These are phyloP conservation scores for Picathartes gymnocephalus DNA, from an alignment of 2,113 vertebrate genomes.

Conservation along the genomic window DNA sequence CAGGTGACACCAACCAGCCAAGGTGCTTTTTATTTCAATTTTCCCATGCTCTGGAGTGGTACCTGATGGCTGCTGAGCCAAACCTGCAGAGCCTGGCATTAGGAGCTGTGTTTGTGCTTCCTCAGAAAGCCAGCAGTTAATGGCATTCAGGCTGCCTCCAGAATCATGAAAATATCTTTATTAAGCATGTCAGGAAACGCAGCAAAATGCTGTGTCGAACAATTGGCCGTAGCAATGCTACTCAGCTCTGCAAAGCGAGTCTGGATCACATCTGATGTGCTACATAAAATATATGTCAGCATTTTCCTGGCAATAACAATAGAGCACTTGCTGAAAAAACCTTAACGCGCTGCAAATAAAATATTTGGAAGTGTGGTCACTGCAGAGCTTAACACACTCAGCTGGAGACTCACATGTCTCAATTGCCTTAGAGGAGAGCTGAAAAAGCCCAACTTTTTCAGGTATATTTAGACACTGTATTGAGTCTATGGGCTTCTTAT, in stretches of 20 bases:
- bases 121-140: slow-evolving; percentile 23
- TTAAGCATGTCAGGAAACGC: slow-evolving; percentile 45
- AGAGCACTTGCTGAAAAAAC: not conserved
- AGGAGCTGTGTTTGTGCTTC: not conserved
- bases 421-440: not conserved
- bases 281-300: slow-evolving; percentile 46
- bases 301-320: slow-evolving; percentile 16
- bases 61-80: not conserved
- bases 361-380: slow-evolving; percentile 5
- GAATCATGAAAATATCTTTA: slow-evolving; percentile 45
- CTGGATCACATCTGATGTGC: slow-evolving; percentile 39
- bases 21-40: not conserved
- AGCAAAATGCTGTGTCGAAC: slow-evolving; percentile 12
- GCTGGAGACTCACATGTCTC: not conserved
- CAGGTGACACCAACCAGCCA: not conserved
- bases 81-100: slow-evolving; percentile 15
- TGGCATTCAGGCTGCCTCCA: slow-evolving; percentile 32
- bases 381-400: not conserved
- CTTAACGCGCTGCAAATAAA: not conserved
- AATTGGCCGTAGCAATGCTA: slow-evolving; percentile 16
- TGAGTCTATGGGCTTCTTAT: not conserved
- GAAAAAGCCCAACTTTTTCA: not conserved
- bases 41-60: not conserved
- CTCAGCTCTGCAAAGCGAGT: slow-evolving; percentile 18
- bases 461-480: not conserved